These are phyloP conservation scores for Diarsia dahlii DNA, from an alignment of 2,888 invertebrate species.

Conservation along the genomic window DNA sequence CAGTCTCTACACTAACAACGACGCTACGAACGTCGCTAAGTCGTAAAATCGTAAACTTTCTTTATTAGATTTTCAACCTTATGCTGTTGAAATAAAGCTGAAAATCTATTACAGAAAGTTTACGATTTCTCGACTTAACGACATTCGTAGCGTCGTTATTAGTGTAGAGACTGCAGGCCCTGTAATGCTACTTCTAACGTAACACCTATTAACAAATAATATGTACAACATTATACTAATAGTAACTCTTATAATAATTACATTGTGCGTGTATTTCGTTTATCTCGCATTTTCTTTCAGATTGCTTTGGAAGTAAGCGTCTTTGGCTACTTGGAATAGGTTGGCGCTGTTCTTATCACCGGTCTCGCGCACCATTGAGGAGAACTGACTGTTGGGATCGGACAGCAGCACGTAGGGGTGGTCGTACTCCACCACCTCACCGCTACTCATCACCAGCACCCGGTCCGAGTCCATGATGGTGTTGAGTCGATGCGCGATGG, in stretches of 20 bases:
- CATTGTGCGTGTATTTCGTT: slow-evolving; percentile 34
- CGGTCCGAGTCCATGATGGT: slow-evolving; percentile 97
- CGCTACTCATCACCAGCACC: slow-evolving; percentile 92
- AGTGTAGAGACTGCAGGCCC: no score
- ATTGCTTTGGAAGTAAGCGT: slow-evolving; percentile 82
- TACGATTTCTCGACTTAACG: no score
- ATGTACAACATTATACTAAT: slow-evolving; percentile 31
- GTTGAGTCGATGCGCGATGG: slow-evolving; percentile 97
- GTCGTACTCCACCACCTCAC: slow-evolving; percentile 92
- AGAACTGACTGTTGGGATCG: slow-evolving; percentile 89
- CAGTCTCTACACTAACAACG: no score
- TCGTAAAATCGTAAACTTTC: no score
- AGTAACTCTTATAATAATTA: slow-evolving; percentile 21
- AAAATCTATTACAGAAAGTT: no score
- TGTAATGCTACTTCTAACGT: neutral
- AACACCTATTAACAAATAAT: slow-evolving; percentile 33
- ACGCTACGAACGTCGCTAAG: no score
- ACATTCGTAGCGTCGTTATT: no score
- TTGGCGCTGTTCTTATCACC: slow-evolving; percentile 89
- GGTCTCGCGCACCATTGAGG: slow-evolving; percentile 91
- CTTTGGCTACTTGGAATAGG: slow-evolving; percentile 87
- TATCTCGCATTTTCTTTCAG: slow-evolving; percentile 79
- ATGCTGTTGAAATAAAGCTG: no score
- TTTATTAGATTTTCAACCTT: no score
- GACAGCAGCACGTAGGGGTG: slow-evolving; percentile 91